Conservation (phyloP, 2,888 invertebrate genomes). For the Drosophila percnosoma region DNA sequence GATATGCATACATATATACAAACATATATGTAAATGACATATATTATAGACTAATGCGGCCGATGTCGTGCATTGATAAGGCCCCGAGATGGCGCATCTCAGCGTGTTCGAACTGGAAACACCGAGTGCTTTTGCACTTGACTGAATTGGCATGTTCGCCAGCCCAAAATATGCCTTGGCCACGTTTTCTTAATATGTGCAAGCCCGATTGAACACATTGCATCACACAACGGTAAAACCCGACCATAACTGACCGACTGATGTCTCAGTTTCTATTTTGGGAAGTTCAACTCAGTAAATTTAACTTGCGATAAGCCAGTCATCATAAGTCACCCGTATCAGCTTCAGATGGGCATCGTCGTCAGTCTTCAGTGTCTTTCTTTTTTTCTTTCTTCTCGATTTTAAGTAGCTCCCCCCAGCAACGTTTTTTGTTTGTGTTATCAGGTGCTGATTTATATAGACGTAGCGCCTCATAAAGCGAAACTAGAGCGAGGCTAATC, state of each 20-base stretch:
- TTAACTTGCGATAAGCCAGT: constrained; percentile 36
- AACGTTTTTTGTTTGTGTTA: constrained; percentile 55
- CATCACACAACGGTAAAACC: constrained; percentile 64
- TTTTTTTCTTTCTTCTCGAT: constrained; percentile 9
- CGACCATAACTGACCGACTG: constrained; percentile 31
- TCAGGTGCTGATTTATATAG: constrained; percentile 62
- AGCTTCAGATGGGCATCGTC: constrained; percentile 20
- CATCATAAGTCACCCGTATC: neutral
- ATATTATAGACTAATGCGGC: constrained; percentile 50
- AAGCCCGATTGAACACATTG: constrained; percentile 41
- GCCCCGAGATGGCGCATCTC: constrained; percentile 21
- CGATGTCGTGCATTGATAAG: constrained; percentile 65
- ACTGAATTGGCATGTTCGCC: neutral
- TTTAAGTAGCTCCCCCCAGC: constrained; percentile 34
- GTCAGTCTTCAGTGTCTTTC: constrained; percentile 13
- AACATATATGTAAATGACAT: constrained; percentile 1
- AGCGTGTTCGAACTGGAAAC: constrained; percentile 21
- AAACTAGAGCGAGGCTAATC: constrained; percentile 76
- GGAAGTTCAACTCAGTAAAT: constrained; percentile 37
- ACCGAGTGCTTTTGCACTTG: constrained; percentile 33
- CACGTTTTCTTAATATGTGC: constrained; percentile 19
- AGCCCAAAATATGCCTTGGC: constrained; percentile 18
- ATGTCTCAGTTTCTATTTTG: constrained; percentile 40
- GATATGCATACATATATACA: constrained; percentile 19
- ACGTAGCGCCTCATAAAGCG: constrained; percentile 42